Evolutionary conservation across 2,113 vertebrate species (phyloP).

Genomic region (Sminthopsis crassicaudata): DNA sequence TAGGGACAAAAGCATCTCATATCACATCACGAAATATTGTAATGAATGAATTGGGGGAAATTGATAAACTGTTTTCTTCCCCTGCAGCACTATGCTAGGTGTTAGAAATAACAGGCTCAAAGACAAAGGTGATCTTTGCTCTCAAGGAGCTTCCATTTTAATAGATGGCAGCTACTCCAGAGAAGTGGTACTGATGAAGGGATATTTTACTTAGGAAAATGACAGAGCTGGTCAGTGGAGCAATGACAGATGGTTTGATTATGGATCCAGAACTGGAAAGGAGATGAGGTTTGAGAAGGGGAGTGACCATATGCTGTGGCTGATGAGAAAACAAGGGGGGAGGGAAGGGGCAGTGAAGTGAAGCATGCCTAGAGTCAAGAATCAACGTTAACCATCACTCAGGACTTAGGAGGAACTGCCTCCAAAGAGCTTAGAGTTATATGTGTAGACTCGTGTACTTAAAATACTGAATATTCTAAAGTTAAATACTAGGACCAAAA

Average conservation of each 20-base stretch:
- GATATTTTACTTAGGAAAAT: neutral
- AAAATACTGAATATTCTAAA: conserved; percentile 31
- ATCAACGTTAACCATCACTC: neutral
- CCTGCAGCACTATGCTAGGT: neutral
- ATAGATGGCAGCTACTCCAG: neutral
- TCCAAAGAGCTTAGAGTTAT: conserved; percentile 8
- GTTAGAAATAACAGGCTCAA: neutral
- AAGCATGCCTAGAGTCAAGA: neutral
- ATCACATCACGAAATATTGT: neutral
- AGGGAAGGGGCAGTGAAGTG: neutral
- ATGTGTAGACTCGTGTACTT: neutral
- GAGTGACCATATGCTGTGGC: neutral
- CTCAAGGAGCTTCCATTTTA: neutral
- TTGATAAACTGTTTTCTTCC: neutral
- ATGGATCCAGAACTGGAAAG: neutral
- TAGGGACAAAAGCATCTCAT: neutral
- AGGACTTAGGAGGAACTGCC: neutral
- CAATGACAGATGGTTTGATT: neutral
- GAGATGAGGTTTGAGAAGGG: neutral
- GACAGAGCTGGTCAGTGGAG: neutral
- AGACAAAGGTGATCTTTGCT: neutral
- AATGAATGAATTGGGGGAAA: neutral
- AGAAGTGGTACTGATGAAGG: neutral
- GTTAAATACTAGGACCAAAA: conserved; percentile 12
- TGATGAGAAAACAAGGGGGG: neutral